phyloP scores from a whole-genome alignment of 2,113 vertebrate species.

The Lepisosteus osseus region DNA sequence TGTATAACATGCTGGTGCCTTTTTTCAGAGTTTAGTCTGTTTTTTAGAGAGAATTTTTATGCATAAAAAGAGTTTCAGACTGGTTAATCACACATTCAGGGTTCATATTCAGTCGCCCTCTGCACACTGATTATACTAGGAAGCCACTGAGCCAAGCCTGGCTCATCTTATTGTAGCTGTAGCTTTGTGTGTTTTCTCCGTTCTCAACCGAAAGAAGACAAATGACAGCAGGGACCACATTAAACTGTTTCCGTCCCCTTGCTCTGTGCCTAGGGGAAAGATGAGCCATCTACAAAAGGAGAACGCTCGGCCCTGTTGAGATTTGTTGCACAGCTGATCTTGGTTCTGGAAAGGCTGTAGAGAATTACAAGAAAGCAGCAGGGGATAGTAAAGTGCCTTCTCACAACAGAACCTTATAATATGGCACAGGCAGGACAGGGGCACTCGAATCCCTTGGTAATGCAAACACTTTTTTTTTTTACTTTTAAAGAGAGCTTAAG shows the following conservation, averaged over 20 bases:
- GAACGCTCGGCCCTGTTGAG: background rate
- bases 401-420: background rate
- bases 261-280: background rate
- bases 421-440: background rate
- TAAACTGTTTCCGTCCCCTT: background rate
- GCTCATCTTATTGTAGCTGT: background rate
- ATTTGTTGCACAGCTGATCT: background rate
- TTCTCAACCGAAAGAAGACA: background rate
- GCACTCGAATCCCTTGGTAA: background rate
- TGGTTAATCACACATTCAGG: no score
- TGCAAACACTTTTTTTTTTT: background rate
- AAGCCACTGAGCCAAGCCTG: background rate
- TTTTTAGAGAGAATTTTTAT: no score
- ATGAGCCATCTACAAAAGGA: background rate
- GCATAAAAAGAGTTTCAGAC: no score
- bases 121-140: no score
- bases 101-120: no score
- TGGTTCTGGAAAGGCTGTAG: background rate
- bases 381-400: background rate
- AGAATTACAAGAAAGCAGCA: background rate
- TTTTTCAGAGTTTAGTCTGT: no score
- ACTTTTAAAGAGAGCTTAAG: background rate
- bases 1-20: no score
- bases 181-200: background rate
- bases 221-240: constrained; percentile 16